A percentile compares a stretch with the other conserved stretches of the same genome.
Conservation (phyloP, 1,140 invertebrate species). For the Cryptotermes secundus region DNA sequence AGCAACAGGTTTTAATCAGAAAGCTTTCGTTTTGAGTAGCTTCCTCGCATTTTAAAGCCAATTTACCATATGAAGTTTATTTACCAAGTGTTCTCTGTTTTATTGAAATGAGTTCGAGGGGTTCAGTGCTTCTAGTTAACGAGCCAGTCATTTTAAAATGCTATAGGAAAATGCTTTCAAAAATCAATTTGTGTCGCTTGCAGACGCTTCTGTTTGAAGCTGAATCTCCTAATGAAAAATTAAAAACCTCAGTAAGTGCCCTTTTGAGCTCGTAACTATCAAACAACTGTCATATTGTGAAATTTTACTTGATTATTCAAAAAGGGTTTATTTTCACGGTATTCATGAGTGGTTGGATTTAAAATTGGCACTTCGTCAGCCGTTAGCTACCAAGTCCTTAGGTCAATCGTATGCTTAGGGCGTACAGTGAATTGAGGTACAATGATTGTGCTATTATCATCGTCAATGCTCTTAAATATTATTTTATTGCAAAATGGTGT, state of each 20-base stretch:
- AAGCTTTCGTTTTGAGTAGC: not conserved
- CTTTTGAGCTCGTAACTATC: not conserved
- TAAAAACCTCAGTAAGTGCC: not conserved
- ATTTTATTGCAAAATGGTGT: too few relatives aligned
- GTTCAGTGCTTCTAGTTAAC: not conserved
- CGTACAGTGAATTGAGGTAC: too few relatives aligned
- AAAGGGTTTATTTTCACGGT: not conserved
- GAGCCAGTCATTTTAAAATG: not conserved
- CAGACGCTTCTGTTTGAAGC: not conserved
- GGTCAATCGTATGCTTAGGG: too few relatives aligned
- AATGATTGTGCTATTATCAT: too few relatives aligned
- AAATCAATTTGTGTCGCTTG: conserved; percentile 17
- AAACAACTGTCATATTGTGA: not conserved
- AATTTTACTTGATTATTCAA: not conserved
- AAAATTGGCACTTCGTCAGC: conserved; percentile 3
- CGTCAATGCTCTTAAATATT: too few relatives aligned
- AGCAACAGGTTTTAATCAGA: too few relatives aligned
- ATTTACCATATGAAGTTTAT: not conserved
- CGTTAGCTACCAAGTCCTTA: not conserved
- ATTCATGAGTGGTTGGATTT: not conserved
- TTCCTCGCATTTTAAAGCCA: not conserved
- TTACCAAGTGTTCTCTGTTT: not conserved
- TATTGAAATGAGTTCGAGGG: not conserved
- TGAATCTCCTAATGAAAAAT: not conserved
- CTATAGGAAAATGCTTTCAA: not conserved